Evolutionary conservation across 2,888 invertebrate genomes (phyloP).

Genomic region (Cheilosia soror): DNA sequence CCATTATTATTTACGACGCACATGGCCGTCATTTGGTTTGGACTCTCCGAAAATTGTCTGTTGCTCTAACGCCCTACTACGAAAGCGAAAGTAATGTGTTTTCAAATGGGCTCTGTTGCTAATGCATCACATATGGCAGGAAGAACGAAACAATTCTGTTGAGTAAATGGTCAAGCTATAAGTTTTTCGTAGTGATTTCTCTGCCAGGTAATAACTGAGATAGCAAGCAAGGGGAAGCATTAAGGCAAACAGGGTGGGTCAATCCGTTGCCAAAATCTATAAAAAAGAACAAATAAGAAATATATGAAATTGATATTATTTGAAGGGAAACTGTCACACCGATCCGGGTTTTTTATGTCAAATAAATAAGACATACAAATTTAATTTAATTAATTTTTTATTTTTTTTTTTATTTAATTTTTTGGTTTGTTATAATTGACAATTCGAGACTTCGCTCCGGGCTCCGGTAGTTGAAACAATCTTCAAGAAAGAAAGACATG

Average conservation of each 20-base stretch:
- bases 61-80: slow-evolving; percentile 60
- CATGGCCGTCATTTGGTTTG: slow-evolving; percentile 73
- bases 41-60: slow-evolving; percentile 67
- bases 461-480: too few species aligned
- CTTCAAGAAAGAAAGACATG: too few species aligned
- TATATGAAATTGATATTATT: slow-evolving; percentile 41
- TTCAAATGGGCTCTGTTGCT: slow-evolving; percentile 69
- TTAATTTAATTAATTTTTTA: too few species aligned
- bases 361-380: too few species aligned
- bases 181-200: slow-evolving; percentile 49
- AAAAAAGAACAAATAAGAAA: slow-evolving; percentile 20
- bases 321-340: slow-evolving; percentile 62
- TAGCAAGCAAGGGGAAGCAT: slow-evolving; percentile 44
- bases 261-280: slow-evolving; percentile 17
- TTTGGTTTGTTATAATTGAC: too few species aligned
- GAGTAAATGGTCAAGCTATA: slow-evolving; percentile 59
- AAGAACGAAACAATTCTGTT: slow-evolving; percentile 65
- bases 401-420: too few species aligned
- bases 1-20: slow-evolving; percentile 75
- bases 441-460: too few species aligned
- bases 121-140: slow-evolving; percentile 71
- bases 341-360: too few species aligned
- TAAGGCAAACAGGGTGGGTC: neutral
- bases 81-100: slow-evolving; percentile 71
- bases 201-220: slow-evolving; percentile 60